Conservation (phyloP, 2,797 vertebrate genomes). For the Miopithecus talapoin region DNA sequence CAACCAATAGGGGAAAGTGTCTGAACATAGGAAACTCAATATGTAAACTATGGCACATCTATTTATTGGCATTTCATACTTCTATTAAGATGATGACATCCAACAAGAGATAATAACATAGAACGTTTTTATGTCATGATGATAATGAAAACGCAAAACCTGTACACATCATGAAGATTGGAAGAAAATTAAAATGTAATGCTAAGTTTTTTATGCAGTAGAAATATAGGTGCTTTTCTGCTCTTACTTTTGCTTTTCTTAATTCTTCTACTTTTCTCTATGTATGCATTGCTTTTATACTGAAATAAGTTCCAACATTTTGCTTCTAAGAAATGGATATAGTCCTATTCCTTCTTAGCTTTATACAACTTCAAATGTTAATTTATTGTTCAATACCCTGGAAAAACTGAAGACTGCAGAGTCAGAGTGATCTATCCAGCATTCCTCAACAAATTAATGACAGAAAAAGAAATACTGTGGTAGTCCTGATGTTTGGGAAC, state of each 20-base stretch:
- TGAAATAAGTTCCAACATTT: slow-evolving; percentile 21
- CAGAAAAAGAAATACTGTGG: slow-evolving; percentile 1
- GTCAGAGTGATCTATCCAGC: not conserved
- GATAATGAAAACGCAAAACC: not conserved
- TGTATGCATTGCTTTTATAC: not conserved
- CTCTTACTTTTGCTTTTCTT: not conserved
- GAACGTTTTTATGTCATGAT: not conserved
- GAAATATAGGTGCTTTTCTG: not conserved
- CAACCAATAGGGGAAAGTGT: not conserved
- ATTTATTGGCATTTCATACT: not conserved
- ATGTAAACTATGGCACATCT: not conserved
- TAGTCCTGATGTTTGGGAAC: not conserved
- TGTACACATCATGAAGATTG: not conserved
- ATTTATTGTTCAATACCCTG: not conserved
- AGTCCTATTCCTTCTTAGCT: not conserved
- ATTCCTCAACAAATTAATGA: not conserved
- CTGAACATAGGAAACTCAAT: not conserved
- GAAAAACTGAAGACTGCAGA: slow-evolving; percentile 18
- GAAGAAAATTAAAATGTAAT: not conserved
- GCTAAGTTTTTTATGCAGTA: not conserved
- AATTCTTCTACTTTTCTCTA: slow-evolving; percentile 35
- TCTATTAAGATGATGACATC: slow-evolving; percentile 20
- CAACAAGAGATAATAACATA: not conserved
- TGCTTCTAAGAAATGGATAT: slow-evolving; percentile 6
- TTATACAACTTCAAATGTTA: slow-evolving; percentile 41